A percentile compares a stretch with the other conserved stretches of the same genome.
These are phyloP conservation scores for Penaeus japonicus DNA, from an alignment of 1,140 invertebrate species.

Conservation along the genomic window DNA sequence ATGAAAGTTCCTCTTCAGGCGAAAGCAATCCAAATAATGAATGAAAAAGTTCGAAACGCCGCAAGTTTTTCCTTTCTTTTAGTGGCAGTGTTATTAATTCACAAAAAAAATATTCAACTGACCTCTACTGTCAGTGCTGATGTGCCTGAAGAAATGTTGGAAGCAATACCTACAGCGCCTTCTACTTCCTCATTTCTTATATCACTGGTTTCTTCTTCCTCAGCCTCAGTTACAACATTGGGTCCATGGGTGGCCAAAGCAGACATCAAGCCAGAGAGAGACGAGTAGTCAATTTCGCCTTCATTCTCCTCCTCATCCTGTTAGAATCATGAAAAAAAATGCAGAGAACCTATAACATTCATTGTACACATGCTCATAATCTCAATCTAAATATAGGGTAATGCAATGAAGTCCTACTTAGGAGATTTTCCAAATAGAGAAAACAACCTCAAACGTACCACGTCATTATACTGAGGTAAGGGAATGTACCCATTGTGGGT, in stretches of 20 bases:
- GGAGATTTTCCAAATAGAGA: neutral
- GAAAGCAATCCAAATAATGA: too few relatives aligned
- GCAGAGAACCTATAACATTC: neutral
- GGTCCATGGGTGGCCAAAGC: constrained; percentile 11
- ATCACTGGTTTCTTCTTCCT: neutral
- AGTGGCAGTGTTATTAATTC: too few relatives aligned
- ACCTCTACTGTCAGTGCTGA: neutral
- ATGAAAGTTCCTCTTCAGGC: too few relatives aligned
- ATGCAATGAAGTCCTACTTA: neutral
- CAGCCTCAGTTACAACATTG: neutral
- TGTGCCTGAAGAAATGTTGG: neutral
- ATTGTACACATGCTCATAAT: neutral
- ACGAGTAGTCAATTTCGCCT: constrained; percentile 7
- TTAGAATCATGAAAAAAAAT: neutral
- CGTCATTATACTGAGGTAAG: neutral
- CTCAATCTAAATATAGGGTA: neutral
- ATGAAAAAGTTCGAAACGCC: too few relatives aligned
- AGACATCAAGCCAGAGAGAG: constrained; percentile 31
- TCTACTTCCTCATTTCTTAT: neutral
- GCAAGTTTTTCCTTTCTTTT: too few relatives aligned
- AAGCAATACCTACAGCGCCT: neutral
- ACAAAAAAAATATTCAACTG: too few relatives aligned
- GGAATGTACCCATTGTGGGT: neutral
- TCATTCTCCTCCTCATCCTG: constrained; percentile 30
- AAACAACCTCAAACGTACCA: neutral